A percentile compares a stretch with the other conserved stretches of the same genome.
Evolutionary conservation across 2,888 invertebrate genomes (phyloP).

Genomic region (Myopa testacea): DNA sequence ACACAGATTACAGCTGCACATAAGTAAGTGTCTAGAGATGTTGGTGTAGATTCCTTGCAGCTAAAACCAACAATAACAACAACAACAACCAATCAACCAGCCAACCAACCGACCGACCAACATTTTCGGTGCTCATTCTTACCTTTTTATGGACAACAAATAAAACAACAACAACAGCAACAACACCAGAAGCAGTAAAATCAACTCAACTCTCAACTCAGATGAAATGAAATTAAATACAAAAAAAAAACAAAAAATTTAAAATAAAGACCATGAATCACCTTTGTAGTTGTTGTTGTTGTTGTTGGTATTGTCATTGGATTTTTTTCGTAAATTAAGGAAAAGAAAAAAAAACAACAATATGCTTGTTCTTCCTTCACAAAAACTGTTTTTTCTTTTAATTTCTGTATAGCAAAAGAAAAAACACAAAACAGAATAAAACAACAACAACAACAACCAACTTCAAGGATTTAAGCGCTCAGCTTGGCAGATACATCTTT

Average conservation of each 20-base stretch:
- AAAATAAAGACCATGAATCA: slow-evolving; percentile 43
- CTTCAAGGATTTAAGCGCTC: slow-evolving; percentile 25
- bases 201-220: too few species aligned
- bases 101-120: too few species aligned
- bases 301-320: neutral
- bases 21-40: too few species aligned
- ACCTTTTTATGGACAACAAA: too few species aligned
- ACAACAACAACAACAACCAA: slow-evolving; percentile 1
- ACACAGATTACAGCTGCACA: too few species aligned
- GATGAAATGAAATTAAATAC: neutral
- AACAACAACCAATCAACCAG: too few species aligned
- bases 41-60: too few species aligned
- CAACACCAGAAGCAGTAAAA: too few species aligned
- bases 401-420: slow-evolving; percentile 7
- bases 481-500: neutral
- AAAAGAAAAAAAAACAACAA: neutral
- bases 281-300: slow-evolving; percentile 31
- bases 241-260: slow-evolving; percentile 27
- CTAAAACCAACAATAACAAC: too few species aligned
- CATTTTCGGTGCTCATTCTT: too few species aligned
- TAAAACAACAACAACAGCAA: too few species aligned
- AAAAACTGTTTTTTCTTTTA: too few species aligned
- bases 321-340: neutral
- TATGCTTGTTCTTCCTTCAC: neutral
- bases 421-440: neutral